Evolutionary conservation across 37 sponge, comb jelly and placozoan species (phyloP), one percentile per base, ranked within the genome.

Genomic region (Bolinopsis microptera): DNA sequence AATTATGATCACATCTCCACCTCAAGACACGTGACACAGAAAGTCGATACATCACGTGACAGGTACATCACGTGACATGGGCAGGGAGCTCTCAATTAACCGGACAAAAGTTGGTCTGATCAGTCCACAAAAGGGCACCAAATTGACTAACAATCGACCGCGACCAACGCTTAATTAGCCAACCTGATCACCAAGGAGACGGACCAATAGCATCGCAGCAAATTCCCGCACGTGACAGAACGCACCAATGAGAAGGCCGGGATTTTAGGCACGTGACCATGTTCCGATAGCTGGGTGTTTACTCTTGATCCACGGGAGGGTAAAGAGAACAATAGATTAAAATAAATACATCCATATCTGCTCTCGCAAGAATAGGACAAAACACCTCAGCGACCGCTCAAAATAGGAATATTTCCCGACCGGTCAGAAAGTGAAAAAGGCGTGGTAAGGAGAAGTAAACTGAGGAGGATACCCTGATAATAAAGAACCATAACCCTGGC

Each of bases 71-170:
- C 61, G 61, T 48, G 61, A 18, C 13, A 48, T 48, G 5, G 5
- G 61, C 61, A 5, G 61, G 61, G 5, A 18, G 61, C 13, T 48
- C 61, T 48, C 61, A 48, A 48, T 48, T 48, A 48, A 48, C 61
- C 5, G 61, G 13, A 48, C 61, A 48, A 48, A 48, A 48, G 61
- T 48, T 48, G 61, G 13, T 13, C 13, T 48, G 61, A 77, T 77
- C 80, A 77, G 32, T 18, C 80, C 80, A 33, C 35, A 77, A 77
- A 77, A 77, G 80, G 80, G 35, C 21, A 35, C 36, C 32, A 32
- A 77, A 77, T 77, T 77, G 80, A 77, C 32, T 35, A 27, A 77
- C 80, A 77, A 77, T 77, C 80, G 18, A 77, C 80, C 80, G 5
- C 61, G 13, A 5, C 61, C 9, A 13, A 5, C 61, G 61, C 9